Percentiles rank a stretch among this genome's conserved stretches.
phyloP scores from a whole-genome alignment of 1,140 invertebrate genomes.

The Idris sp. region DNA sequence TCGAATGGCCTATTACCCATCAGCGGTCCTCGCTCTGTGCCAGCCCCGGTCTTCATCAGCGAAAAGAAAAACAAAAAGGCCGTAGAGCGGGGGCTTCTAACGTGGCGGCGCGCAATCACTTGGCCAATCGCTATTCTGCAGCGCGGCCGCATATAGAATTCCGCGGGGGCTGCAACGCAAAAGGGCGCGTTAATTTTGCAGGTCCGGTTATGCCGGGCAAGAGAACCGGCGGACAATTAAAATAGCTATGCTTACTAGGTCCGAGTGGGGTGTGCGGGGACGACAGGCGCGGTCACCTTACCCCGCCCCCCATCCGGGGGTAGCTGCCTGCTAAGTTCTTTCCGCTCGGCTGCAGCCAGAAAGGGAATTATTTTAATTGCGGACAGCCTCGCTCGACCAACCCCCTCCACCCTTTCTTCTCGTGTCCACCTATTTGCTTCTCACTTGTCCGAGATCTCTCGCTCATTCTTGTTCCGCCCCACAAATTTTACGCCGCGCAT shows the following conservation, averaged over 20 bases:
- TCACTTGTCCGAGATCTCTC: constrained; percentile 52
- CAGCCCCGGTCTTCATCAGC: not conserved
- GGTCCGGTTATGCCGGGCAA: constrained; percentile 58
- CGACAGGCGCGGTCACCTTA: constrained; percentile 41
- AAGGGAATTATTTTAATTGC: constrained; percentile 80
- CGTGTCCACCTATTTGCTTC: constrained; percentile 61
- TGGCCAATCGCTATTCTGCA: constrained; percentile 63
- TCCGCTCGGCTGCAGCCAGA: constrained; percentile 70
- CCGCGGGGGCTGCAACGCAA: constrained; percentile 58
- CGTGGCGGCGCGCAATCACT: constrained; percentile 58
- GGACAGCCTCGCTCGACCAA: constrained; percentile 77
- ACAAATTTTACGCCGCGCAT: constrained; percentile 51
- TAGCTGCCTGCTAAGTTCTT: constrained; percentile 63
- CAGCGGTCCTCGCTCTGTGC: constrained; percentile 13
- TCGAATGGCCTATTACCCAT: constrained; percentile 42
- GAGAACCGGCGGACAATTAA: constrained; percentile 63
- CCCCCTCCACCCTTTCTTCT: constrained; percentile 64
- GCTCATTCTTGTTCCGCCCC: constrained; percentile 53
- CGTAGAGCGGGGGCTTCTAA: constrained; percentile 20
- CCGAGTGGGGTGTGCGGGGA: constrained; percentile 21
- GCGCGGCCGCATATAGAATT: constrained; percentile 54
- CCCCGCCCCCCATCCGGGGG: constrained; percentile 30
- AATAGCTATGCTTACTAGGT: constrained; percentile 64
- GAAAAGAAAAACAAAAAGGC: not conserved
- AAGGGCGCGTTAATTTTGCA: constrained; percentile 62